These are phyloP conservation scores for Heliothis peltigera DNA, from an alignment of 2,888 invertebrate species.

Conservation along the genomic window DNA sequence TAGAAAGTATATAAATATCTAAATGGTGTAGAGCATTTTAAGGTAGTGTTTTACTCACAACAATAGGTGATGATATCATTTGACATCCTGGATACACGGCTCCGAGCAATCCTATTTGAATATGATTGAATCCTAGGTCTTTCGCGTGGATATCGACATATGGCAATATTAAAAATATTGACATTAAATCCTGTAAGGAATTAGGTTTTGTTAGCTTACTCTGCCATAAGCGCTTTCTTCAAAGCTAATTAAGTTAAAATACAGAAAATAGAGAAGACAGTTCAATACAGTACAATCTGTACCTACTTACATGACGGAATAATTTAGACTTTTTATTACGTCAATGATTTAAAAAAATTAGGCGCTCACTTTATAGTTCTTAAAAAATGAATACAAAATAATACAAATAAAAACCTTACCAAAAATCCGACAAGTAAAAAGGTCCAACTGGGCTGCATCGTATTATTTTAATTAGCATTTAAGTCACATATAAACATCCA, in stretches of 20 bases:
- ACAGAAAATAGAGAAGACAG: too few relatives aligned
- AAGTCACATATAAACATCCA: neutral
- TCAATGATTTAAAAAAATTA: too few relatives aligned
- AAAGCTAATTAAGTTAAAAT: too few relatives aligned
- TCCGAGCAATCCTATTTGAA: slow-evolving; percentile 4
- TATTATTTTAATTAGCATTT: neutral
- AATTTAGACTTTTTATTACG: too few relatives aligned
- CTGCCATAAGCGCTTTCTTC: neutral
- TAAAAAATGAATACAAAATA: neutral
- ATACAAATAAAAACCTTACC: neutral
- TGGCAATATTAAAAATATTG: slow-evolving; percentile 10
- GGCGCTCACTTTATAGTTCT: neutral
- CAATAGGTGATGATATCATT: slow-evolving; percentile 15
- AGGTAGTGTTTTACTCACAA: slow-evolving; percentile 7
- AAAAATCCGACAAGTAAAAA: neutral
- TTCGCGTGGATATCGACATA: slow-evolving; percentile 11
- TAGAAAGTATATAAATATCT: too few relatives aligned
- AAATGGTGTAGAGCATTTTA: neutral
- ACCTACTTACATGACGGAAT: too few relatives aligned
- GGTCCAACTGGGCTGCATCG: neutral
- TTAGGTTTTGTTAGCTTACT: neutral
- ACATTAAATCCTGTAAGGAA: slow-evolving; percentile 53
- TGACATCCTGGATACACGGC: slow-evolving; percentile 15
- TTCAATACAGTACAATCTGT: too few relatives aligned
- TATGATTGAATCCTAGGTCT: slow-evolving; percentile 16